Evolutionary conservation across 2,797 vertebrate genomes (phyloP), one percentile per base, ranked within the genome.

Genomic region (Cuniculus paca): DNA sequence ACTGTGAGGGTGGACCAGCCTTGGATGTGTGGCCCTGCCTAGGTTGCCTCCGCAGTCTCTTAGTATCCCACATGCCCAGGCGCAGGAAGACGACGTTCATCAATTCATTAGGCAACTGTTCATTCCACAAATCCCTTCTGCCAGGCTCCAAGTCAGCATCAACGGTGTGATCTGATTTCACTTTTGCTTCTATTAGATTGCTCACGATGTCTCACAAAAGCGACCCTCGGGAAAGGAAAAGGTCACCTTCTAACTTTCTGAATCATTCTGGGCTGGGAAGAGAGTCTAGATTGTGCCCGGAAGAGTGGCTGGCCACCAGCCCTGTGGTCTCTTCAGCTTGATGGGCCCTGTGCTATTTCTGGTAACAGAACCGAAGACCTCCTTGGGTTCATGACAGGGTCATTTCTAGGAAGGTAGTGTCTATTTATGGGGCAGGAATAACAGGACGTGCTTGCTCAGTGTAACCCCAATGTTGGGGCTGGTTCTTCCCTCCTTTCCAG

Each of bases 261-360:
- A 97, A 90, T 97, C 96, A 96, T 20, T 36, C 56, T 0, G 4
- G 39, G 90, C 90, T 94, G 94, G 95, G 90, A 94, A 96, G 48
- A 68, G 72, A n/a, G 31, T 10, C 34, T 45, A 39, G 31, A 56
- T 20, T 0, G 77, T 81, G 89, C 82, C 94, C 12, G 83, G 93
- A 94, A 95, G 88, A 20, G 74, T 5, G 0, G 34, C 52, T 2
- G 0, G 72, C 58, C 48, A 0, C 96, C 70, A 5, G 85, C 94
- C 74, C 65, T 19, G 0, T 0, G 0, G 20, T 16, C 94, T 61
- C 58, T 2, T 14, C 70, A 24, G 1, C 34, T 1, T 7, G 0
- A 80, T 78, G 90, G 75, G 9, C 20, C 50, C 28, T 12, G 2
- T 19, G 82, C 78, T 96, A 96, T 96, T 97, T 92, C 85, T 95